These are phyloP conservation scores for Miniopterus natalensis DNA, from an alignment of 2,113 vertebrate genomes.

Conservation along the genomic window DNA sequence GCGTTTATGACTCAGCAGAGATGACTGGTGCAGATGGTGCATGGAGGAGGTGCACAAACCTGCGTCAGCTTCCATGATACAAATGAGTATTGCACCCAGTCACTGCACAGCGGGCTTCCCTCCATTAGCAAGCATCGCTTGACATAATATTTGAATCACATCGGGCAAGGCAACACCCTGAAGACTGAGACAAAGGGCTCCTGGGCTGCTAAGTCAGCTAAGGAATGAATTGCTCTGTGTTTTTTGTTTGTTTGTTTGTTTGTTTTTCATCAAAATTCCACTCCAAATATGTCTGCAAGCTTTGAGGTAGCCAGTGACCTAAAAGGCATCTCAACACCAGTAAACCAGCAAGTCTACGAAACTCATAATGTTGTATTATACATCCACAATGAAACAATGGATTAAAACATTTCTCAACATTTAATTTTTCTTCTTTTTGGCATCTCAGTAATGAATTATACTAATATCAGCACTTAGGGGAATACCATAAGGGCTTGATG, in stretches of 20 bases:
- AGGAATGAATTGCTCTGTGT: background rate
- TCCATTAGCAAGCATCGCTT: background rate
- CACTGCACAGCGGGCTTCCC: background rate
- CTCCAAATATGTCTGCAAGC: background rate
- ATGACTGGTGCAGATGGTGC: background rate
- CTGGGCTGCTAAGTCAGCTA: background rate
- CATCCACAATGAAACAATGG: slow-evolving; percentile 13
- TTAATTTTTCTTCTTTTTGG: background rate
- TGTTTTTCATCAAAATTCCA: slow-evolving; percentile 20
- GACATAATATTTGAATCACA: background rate
- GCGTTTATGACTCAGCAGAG: background rate
- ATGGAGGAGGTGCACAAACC: background rate
- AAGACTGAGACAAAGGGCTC: background rate
- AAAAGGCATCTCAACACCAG: background rate
- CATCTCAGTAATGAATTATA: slow-evolving; percentile 46
- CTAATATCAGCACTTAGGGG: slow-evolving; percentile 48
- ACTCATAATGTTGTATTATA: background rate
- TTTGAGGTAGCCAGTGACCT: background rate
- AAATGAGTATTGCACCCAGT: background rate
- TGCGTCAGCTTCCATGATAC: background rate
- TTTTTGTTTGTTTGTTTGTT: background rate
- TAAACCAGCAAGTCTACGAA: slow-evolving; percentile 14
- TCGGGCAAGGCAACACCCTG: background rate
- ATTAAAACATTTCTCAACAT: slow-evolving; percentile 51
- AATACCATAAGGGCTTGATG: slow-evolving; percentile 55